These are phyloP conservation scores for Hylyphantes graminicola DNA, from an alignment of 1,140 invertebrate genomes.

Conservation along the genomic window DNA sequence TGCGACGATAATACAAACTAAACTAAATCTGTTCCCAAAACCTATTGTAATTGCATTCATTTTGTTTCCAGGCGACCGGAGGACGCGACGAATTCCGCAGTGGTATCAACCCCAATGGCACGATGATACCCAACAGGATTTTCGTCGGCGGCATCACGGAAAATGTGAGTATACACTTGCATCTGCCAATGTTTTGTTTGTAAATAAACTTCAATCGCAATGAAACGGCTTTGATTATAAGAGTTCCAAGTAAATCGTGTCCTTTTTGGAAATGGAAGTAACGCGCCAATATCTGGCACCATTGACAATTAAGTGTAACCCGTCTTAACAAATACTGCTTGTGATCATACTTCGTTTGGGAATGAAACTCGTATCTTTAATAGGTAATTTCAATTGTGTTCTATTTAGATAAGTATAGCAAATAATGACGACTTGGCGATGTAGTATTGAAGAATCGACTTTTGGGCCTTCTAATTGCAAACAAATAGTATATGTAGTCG, in stretches of 20 bases:
- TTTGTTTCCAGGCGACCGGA: constrained; percentile 28
- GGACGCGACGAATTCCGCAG: constrained; percentile 26
- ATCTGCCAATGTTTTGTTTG: background rate
- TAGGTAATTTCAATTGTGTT: no score
- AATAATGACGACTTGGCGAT: no score
- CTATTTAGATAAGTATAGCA: no score
- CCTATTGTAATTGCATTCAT: background rate
- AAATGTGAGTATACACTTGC: constrained; percentile 66
- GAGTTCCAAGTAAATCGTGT: background rate
- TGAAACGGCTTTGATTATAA: background rate
- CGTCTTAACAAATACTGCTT: background rate
- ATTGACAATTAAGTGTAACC: background rate
- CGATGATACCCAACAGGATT: constrained; percentile 81
- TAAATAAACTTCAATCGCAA: background rate
- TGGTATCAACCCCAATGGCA: constrained; percentile 9
- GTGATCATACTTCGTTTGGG: background rate
- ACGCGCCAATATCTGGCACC: no score
- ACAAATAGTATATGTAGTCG: no score
- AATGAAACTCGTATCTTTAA: no score
- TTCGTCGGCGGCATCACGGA: constrained; percentile 94
- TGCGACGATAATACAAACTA: no score
- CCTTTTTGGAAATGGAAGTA: background rate
- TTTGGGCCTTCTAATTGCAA: no score
- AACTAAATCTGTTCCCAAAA: no score
- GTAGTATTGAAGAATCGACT: no score